Evolutionary conservation across 2,888 invertebrate genomes (phyloP).

Genomic region (Thumatha senex): DNA sequence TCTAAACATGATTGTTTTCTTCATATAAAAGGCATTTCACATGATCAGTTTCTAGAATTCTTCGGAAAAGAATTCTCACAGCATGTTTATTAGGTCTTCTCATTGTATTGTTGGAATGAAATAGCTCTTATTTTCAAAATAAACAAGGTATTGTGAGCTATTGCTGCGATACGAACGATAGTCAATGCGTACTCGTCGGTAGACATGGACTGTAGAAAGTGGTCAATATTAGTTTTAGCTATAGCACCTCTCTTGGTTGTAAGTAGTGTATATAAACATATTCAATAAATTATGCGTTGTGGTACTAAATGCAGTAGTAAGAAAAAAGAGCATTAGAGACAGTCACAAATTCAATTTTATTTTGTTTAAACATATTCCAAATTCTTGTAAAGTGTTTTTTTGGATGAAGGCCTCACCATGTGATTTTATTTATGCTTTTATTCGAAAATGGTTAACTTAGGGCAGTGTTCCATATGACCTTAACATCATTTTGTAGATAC

Average conservation of each 20-base stretch:
- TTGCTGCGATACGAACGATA: slow-evolving; percentile 6
- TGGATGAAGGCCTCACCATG: too few relatives aligned
- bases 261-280: slow-evolving; percentile 10
- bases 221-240: slow-evolving; percentile 41
- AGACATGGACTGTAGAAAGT: slow-evolving; percentile 48
- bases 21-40: too few relatives aligned
- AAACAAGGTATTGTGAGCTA: slow-evolving; percentile 19
- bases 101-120: slow-evolving; percentile 33
- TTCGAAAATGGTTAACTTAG: too few relatives aligned
- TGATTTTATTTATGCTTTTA: too few relatives aligned
- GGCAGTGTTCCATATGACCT: too few relatives aligned
- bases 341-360: too few relatives aligned
- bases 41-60: slow-evolving; percentile 7
- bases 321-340: too few relatives aligned
- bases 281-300: neutral
- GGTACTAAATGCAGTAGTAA: neutral
- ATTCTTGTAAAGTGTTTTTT: too few relatives aligned
- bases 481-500: too few relatives aligned
- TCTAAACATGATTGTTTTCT: too few relatives aligned
- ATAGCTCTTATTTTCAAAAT: slow-evolving; percentile 34
- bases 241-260: slow-evolving; percentile 42
- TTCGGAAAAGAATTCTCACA: slow-evolving; percentile 26
- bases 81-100: slow-evolving; percentile 15
- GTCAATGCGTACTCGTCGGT: slow-evolving; percentile 20
- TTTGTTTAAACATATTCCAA: too few relatives aligned